A percentile compares a stretch with the other conserved stretches of the same genome.
phyloP scores from a whole-genome alignment of 2,797 vertebrate species.

The Acestrorhynchus altus region DNA sequence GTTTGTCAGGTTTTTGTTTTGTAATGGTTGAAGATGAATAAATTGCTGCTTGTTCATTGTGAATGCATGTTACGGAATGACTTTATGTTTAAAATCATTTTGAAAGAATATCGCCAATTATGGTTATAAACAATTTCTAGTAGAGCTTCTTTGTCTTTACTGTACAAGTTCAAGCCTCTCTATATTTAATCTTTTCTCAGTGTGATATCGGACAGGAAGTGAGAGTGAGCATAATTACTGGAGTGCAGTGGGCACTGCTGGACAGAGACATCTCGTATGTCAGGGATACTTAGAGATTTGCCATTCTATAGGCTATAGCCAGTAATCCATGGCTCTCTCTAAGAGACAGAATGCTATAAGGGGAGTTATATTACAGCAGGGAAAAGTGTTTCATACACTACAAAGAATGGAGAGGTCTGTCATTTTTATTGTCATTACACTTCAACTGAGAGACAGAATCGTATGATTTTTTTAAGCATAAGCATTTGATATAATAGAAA shows the following conservation, averaged over 20 bases:
- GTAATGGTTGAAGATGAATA: background rate
- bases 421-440: too few relatives aligned
- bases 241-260: background rate
- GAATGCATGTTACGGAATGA: background rate
- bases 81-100: background rate
- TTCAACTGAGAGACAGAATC: too few relatives aligned
- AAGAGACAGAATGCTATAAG: too few relatives aligned
- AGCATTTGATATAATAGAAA: too few relatives aligned
- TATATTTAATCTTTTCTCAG: background rate
- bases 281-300: background rate
- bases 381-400: too few relatives aligned
- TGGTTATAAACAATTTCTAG: background rate
- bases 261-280: background rate
- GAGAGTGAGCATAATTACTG: conserved; percentile 1
- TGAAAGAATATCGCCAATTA: too few relatives aligned
- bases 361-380: too few relatives aligned
- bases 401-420: too few relatives aligned
- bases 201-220: background rate
- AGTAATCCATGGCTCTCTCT: background rate
- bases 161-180: background rate
- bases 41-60: background rate
- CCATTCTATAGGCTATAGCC: background rate
- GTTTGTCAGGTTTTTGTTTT: conserved; percentile 28
- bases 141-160: background rate
- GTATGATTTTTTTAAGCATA: too few relatives aligned